Conservation (phyloP, 2,113 vertebrate species). For the Alouatta palliata region DNA sequence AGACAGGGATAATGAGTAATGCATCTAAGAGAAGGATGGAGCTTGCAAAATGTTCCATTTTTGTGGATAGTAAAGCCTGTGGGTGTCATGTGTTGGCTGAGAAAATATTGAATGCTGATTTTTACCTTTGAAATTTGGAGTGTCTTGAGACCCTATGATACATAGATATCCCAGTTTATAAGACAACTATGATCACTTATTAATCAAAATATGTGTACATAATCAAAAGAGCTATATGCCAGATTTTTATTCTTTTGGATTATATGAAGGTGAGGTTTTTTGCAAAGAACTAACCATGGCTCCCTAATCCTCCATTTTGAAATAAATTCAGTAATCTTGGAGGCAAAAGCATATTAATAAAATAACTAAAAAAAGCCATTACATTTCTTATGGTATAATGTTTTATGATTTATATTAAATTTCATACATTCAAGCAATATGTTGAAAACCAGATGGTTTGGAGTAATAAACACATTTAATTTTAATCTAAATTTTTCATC, state of each 20-base stretch:
- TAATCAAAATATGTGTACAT: neutral
- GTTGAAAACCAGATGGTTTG: neutral
- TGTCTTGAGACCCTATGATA: neutral
- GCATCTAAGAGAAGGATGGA: neutral
- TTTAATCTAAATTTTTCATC: neutral
- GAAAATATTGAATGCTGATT: slow-evolving; percentile 39
- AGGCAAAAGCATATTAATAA: neutral
- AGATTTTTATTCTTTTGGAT: neutral
- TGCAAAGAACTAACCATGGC: neutral
- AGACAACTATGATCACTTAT: neutral
- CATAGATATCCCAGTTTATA: neutral
- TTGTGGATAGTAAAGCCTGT: neutral
- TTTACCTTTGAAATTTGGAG: neutral
- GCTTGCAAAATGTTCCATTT: slow-evolving; percentile 57
- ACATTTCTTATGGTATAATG: neutral
- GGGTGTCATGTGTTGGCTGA: neutral
- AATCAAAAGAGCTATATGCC: neutral
- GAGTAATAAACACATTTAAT: neutral
- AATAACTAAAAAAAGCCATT: neutral
- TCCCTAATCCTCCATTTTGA: neutral
- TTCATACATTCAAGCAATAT: neutral
- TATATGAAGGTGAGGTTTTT: neutral
- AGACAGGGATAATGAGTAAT: slow-evolving; percentile 31
- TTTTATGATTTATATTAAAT: slow-evolving; percentile 16
- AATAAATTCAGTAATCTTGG: neutral